phyloP scores from a whole-genome alignment of 2,113 vertebrate genomes.

The Phalacrocorax pelagicus region DNA sequence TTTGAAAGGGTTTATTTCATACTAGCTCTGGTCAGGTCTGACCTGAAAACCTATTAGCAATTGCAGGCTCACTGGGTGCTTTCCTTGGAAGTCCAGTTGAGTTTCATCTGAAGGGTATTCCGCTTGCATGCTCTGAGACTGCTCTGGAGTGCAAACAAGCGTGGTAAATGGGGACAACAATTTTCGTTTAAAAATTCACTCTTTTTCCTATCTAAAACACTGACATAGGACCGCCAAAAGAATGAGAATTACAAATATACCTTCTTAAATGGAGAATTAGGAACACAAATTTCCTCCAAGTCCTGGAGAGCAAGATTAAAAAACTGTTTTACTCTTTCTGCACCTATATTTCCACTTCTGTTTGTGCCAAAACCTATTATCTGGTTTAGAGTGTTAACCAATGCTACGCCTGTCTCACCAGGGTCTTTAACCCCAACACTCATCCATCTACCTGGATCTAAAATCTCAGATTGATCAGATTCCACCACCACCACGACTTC shows the following conservation, averaged over 20 bases:
- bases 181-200: not conserved
- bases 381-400: not conserved
- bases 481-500: not conserved
- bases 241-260: not conserved
- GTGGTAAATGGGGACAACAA: rapidly evolving
- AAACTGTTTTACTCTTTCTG: not conserved
- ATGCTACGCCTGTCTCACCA: not conserved
- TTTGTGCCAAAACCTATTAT: not conserved
- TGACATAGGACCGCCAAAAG: not conserved
- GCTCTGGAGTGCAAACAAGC: not conserved
- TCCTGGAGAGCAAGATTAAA: not conserved
- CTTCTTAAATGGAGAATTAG: not conserved
- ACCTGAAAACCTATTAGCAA: not conserved
- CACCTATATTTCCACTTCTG: not conserved
- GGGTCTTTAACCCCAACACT: not conserved
- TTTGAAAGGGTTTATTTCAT: not conserved
- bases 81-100: not conserved
- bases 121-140: not conserved
- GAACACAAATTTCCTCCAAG: not conserved
- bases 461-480: not conserved
- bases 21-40: not conserved
- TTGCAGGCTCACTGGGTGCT: not conserved
- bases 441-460: not conserved
- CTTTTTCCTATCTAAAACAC: not conserved
- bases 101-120: not conserved